Base-by-base conservation (phyloP, 2,113 vertebrate species). In the Delphinapterus leucas region DNA sequence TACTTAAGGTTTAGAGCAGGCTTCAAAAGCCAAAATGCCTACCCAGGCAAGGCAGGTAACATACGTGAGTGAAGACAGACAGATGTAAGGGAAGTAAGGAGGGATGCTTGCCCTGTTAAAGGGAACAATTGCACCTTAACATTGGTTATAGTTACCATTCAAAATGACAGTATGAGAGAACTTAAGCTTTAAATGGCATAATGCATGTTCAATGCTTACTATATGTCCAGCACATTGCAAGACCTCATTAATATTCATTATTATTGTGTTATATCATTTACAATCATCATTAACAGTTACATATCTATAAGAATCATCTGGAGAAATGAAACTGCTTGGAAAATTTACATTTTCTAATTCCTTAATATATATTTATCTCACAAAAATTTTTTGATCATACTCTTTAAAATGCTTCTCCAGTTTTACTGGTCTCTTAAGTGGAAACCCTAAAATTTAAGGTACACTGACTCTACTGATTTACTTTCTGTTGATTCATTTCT, bases 361-460 rank as follows among this genome's bases (percentile, higher is more conserved):
- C 58, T 87, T 97, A 67, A 53, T 63, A 61, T 36, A 73, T 76
- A 88, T 93, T 96, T 79, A 86, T 76, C n/a, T 92, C 65, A 89
- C 14, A 90, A 83, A 77, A 28, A 31, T 70, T 60, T 87, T 95
- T 73, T 89, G 20, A n/a, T 33, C 44, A 70, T 86, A 6, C 36
- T 67, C 28, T 95, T 93, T 89, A 87, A 94, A 93, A 93, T 26
- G 0, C 55, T 91, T 93, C 28, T 74, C 58, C 58, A 38, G 12
- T 67, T 96, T 70, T 93, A 73, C 4, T 79, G 31, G 15, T 47
- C 18, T 97, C 33, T 73, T 91, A 89, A 63, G 26, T 88, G 65
- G 96, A 97, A 93, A 79, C 80, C 55, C 74, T 96, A 96, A 88
- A 93, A 96, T 77, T 73, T 95, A 92, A 89, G 38, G 65, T 61